Percentiles rank a stretch among this genome's conserved stretches.
phyloP scores from a whole-genome alignment of 2,888 invertebrate species.

The Trissonchulus latispiculum region DNA sequence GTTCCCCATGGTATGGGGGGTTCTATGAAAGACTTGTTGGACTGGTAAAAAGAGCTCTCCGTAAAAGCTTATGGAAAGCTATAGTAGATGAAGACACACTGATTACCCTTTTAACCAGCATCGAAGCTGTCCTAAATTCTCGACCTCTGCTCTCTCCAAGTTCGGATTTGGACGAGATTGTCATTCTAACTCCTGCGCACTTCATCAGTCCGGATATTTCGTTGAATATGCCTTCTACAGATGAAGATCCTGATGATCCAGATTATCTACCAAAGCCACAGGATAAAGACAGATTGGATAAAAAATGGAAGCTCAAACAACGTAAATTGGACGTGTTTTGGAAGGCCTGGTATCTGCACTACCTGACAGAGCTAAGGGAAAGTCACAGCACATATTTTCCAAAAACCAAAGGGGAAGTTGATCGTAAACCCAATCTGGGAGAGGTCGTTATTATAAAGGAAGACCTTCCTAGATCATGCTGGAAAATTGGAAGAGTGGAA shows the following conservation, averaged over 20 bases:
- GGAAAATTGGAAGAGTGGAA: too few species aligned
- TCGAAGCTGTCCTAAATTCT: conserved; percentile 22
- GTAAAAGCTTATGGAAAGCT: conserved; percentile 17
- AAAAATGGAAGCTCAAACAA: conserved; percentile 11
- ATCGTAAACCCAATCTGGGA: background rate
- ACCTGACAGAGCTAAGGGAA: conserved; percentile 8
- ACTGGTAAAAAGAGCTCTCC: conserved; percentile 37
- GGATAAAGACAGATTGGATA: background rate
- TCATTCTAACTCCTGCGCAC: background rate
- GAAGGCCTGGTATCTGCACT: conserved; percentile 3
- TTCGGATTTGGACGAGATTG: background rate
- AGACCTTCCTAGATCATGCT: too few species aligned
- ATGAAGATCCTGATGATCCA: background rate
- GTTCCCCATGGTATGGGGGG: conserved; percentile 48
- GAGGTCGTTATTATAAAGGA: conserved; percentile 15
- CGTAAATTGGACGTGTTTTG: conserved; percentile 5
- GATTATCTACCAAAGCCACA: background rate
- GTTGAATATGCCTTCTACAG: background rate
- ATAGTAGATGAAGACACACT: conserved; percentile 4
- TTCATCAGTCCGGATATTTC: conserved; percentile 1
- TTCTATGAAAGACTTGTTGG: conserved; percentile 46
- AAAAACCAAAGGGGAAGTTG: background rate
- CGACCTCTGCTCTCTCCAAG: conserved; percentile 19
- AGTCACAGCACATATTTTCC: background rate
- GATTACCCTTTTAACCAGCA: conserved; percentile 20